Base-by-base conservation (phyloP, 1,140 invertebrate species). In the Psilanteris sp. region DNA sequence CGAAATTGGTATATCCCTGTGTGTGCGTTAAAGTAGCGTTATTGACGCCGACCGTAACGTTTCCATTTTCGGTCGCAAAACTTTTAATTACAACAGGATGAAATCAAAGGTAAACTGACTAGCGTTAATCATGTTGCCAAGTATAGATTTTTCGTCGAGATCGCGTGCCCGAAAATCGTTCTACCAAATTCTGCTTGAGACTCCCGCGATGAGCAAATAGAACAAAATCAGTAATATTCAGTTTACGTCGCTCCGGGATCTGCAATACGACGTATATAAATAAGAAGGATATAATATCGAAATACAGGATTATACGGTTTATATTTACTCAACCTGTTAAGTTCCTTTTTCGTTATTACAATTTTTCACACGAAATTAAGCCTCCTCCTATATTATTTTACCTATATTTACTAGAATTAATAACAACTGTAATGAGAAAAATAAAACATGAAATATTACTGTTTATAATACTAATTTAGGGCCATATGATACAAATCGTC, bases 191-290 rank as follows among this genome's bases (percentile, higher is more conserved):
- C 26, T 24, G 32, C 48, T 36, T 15, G 36, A 57, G 37, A 48
- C 39, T 36, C 24, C 18, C 14, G 20, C 18, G 54, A 36, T 9
- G 31, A 14, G 37, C 46, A 52, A 64, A 50, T 44, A 43, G 0
- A 10, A 37, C 27, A 18, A 52, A 59, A 57, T 70, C 66, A 43
- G 31, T 9, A 37, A 37, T 13, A 43, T 39, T 43, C 31, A 55
- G 48, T 55, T 67, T 48, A 64, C 27, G 61, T 44, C 36, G 36
- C 18, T n/a, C n/a, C n/a, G n/a, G n/a, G n/a, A n/a, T n/a, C n/a
- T n/a, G n/a, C n/a, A n/a, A n/a, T n/a, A n/a, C n/a, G n/a, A n/a
- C n/a, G n/a, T n/a, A n/a, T n/a, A n/a, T n/a, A n/a, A n/a, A n/a
- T n/a, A n/a, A n/a, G n/a, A n/a, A n/a, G n/a, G n/a, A n/a, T n/a